phyloP scores from a whole-genome alignment of 2,888 invertebrate species.

The Sinodicranocentrus sp. region DNA sequence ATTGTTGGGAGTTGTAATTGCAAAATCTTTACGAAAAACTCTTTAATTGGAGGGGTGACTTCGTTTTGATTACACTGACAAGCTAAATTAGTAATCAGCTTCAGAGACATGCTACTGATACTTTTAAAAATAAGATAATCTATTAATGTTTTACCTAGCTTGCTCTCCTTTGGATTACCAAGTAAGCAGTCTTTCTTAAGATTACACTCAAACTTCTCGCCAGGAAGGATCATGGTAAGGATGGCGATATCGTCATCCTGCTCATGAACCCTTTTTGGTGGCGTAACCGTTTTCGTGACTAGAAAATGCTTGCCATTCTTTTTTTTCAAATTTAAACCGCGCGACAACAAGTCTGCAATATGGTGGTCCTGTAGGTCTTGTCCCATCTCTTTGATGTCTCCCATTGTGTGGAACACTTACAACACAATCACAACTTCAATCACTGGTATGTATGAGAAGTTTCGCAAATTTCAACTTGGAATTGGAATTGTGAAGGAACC shows the following conservation, averaged over 20 bases:
- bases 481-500: neutral
- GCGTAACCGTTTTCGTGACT: constrained; percentile 74
- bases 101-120: too few species aligned
- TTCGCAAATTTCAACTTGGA: neutral
- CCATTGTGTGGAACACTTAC: constrained; percentile 39
- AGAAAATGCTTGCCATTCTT: constrained; percentile 67
- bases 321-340: constrained; percentile 72
- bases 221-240: constrained; percentile 89
- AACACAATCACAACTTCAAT: neutral
- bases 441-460: too few species aligned
- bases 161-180: constrained; percentile 87
- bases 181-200: constrained; percentile 86
- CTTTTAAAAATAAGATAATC: too few species aligned
- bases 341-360: constrained; percentile 69
- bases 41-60: too few species aligned
- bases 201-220: constrained; percentile 87
- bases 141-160: constrained; percentile 89
- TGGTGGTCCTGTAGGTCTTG: constrained; percentile 60
- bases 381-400: constrained; percentile 68
- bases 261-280: constrained; percentile 84
- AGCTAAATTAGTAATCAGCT: neutral
- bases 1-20: too few species aligned
- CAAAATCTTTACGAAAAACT: too few species aligned
- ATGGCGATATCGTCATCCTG: constrained; percentile 93
- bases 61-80: too few species aligned